Evolutionary conservation across 2,797 vertebrate genomes (phyloP).

Genomic region (Hydrophis major): DNA sequence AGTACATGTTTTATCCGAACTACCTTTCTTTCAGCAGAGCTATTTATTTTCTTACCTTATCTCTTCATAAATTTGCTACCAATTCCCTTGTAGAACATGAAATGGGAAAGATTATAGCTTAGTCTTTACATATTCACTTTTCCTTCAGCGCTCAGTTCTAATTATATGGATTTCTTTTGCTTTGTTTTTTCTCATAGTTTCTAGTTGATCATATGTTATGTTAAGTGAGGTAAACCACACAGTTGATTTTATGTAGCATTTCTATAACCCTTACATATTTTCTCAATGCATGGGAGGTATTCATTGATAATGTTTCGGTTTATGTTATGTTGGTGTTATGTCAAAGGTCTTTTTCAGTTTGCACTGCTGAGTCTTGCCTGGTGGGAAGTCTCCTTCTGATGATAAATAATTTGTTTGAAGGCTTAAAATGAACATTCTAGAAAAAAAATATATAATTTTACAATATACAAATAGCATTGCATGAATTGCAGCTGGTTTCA

Average conservation of each 20-base stretch:
- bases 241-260: background rate
- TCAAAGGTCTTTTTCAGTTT: slow-evolving; percentile 7
- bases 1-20: background rate
- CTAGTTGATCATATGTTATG: background rate
- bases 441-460: slow-evolving; percentile 5
- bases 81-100: background rate
- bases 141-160: background rate
- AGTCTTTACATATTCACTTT: background rate
- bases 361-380: background rate
- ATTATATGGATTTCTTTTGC: background rate
- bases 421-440: background rate
- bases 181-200: background rate
- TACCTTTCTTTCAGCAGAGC: background rate
- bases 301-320: slow-evolving; percentile 14
- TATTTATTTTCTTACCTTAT: background rate
- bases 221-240: background rate
- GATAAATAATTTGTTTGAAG: slow-evolving; percentile 22
- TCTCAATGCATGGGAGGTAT: background rate
- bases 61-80: background rate
- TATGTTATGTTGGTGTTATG: background rate
- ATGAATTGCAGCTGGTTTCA: background rate
- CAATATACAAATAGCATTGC: background rate
- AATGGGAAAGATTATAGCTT: background rate
- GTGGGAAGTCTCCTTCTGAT: background rate
- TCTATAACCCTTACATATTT: background rate